phyloP scores from a whole-genome alignment of 2,113 vertebrate genomes.

The Aphyosemion australe region DNA sequence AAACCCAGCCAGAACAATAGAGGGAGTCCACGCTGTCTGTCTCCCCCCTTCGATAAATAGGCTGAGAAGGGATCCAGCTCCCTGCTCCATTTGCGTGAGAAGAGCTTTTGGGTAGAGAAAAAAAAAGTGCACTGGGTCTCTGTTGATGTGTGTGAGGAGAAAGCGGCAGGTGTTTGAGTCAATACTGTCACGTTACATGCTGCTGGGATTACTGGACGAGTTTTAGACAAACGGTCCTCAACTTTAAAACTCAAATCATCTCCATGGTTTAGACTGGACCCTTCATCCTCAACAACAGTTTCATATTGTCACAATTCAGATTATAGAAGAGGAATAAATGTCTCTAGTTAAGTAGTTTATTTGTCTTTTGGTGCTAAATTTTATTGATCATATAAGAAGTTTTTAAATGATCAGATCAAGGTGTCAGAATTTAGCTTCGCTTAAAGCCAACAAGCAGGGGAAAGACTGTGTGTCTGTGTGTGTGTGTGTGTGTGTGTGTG shows the following conservation, averaged over 20 bases:
- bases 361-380: no score
- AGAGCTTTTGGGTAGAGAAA: conserved; percentile 57
- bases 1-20: conserved; percentile 71
- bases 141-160: conserved; percentile 41
- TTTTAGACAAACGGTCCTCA: conserved; percentile 15
- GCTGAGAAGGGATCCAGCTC: conserved; percentile 57
- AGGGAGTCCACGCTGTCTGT: conserved; percentile 65
- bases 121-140: conserved; percentile 46
- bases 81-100: conserved; percentile 69
- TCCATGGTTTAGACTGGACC: no score
- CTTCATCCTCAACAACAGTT: no score
- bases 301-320: not conserved
- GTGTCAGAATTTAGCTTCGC: conserved; percentile 17
- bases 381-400: no score
- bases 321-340: no score
- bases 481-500: conserved; percentile 13
- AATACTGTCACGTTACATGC: conserved; percentile 73
- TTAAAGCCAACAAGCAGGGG: conserved; percentile 36
- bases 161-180: conserved; percentile 75
- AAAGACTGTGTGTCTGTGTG: conserved; percentile 19
- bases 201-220: conserved; percentile 48
- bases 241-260: not conserved
- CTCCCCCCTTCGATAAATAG: conserved; percentile 62
- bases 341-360: no score
- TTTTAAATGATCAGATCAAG: conserved; percentile 7